phyloP scores from a whole-genome alignment of 1,140 invertebrate genomes.

The Bradysia coprophila region DNA sequence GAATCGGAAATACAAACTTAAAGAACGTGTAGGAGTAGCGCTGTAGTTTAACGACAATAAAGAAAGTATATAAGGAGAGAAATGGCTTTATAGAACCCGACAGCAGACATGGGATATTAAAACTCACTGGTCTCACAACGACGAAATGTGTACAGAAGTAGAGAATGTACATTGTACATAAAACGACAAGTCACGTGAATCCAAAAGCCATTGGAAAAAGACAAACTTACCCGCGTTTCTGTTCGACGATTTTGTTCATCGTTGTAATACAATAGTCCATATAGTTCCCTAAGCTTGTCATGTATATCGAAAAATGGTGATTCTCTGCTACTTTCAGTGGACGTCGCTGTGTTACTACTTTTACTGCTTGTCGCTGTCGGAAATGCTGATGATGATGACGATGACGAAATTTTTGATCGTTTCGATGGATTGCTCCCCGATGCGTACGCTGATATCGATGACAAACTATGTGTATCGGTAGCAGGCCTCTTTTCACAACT shows the following conservation, averaged over 20 bases:
- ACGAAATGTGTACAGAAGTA: too few species aligned
- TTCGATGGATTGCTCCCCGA: neutral
- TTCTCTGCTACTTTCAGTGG: neutral
- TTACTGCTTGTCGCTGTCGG: constrained; percentile 5
- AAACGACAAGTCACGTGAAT: too few species aligned
- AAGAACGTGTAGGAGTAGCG: too few species aligned
- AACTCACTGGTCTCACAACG: too few species aligned
- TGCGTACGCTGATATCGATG: neutral
- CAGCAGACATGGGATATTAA: too few species aligned
- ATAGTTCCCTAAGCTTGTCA: constrained; percentile 35
- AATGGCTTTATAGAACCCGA: too few species aligned
- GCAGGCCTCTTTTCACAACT: neutral
- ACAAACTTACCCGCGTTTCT: constrained; percentile 22
- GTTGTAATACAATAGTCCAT: constrained; percentile 19
- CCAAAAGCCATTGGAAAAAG: too few species aligned
- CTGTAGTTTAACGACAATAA: too few species aligned
- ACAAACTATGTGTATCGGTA: neutral
- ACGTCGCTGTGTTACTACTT: neutral
- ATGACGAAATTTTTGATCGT: constrained; percentile 6
- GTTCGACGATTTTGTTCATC: constrained; percentile 15
- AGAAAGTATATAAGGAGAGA: too few species aligned
- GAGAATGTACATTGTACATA: too few species aligned
- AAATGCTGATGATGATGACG: constrained; percentile 10
- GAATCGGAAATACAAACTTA: too few species aligned
- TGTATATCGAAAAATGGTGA: constrained; percentile 31